Evolutionary conservation across 2,797 vertebrate genomes (phyloP), one percentile per base, ranked within the genome.

Genomic region (Karalla daura): DNA sequence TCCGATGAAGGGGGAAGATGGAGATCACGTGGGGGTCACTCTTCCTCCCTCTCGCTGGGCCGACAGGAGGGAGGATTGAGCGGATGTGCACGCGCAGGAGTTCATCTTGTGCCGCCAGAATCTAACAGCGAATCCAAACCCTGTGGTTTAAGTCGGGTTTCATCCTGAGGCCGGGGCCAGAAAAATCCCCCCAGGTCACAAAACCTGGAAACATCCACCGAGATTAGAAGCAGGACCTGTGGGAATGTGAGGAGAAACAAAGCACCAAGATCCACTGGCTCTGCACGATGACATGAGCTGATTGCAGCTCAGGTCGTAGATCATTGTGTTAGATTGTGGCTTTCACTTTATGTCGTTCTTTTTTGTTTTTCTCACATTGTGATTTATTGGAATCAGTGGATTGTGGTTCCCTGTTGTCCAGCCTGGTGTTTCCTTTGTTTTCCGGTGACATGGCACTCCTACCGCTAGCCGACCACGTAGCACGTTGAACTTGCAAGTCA

Each of bases 401-500:
- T 28, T n/a, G 52, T 40, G 49, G 47, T 14, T 9, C 13, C 39
- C 6, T n/a, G 3, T 32, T 23, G 43, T 35, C 30, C 58, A 47
- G 41, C 32, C 30, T 21, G 20, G 17, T 63, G 55, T 72, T 74
- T 81, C 58, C 62, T 63, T 44, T 61, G 41, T 68, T 64, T n/a
- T 67, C 55, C 70, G 1, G 7, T 50, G 44, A 65, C 44, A 28
- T 46, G 61, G 49, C 60, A 61, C 63, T 73, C 62, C 59, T 62
- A 51, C 69, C 51, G 59, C 70, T 64, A 63, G 52, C 52, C 1
- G 43, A 69, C 63, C 56, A 30, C 18, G 10, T 47, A 76, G 66
- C 53, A 46, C 58, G 58, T 81, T 73, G 54, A 86, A 81, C 77
- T 71, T 78, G 65, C 82, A 77, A 89, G 74, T 76, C 76, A 86